Base-by-base conservation (phyloP, 2,113 vertebrate genomes). In the Onychorhynchus coronatus region DNA sequence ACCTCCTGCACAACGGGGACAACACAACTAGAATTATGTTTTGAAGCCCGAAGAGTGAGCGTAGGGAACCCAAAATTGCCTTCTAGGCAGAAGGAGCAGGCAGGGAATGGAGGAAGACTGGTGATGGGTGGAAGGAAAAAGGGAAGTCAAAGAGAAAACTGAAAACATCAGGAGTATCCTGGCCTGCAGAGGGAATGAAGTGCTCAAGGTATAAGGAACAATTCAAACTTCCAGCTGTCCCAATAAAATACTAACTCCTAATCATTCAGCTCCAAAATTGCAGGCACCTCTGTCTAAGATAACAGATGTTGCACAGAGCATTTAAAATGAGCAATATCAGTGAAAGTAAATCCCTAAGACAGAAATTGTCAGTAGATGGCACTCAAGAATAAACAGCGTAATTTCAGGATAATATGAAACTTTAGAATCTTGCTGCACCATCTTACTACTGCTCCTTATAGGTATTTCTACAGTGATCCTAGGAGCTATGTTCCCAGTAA, bases 371-470 rank as follows among this genome's bases (percentile, higher is more conserved):
- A 94, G 90, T 89, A 97, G 95, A 83, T 91, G 91, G 85, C 91
- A 96, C 88, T 90, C 89, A 85, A 94, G 93, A 94, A 96, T 80
- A 95, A 94, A 95, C 33, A 95, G 56, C 72, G 41, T 93, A 8
- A 84, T 88, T 85, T 86, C 75, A 68, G 61, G 72, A 44, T 24
- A 56, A 23, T 52, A 10, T 8, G 24, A 56, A 85, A 77, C n/a
- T 74, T 92, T 2, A 71, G 42, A 63, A 59, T 6, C 22, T 42
- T 88, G 35, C 49, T 35, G 21, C 24, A 41, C 12, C 6, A 23
- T 66, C n/a, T 73, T 76, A 49, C 8, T 62, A 4, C 41, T 70
- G 67, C 37, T 91, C 70, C 47, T 77, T 62, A 20, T 30, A 73
- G 14, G 18, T 62, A 58, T 76, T 82, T 83, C 50, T 74, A 7